Evolutionary conservation across 2,113 vertebrate species (phyloP), one percentile per base, ranked within the genome.

Genomic region (Poeciliopsis turrubarensis): DNA sequence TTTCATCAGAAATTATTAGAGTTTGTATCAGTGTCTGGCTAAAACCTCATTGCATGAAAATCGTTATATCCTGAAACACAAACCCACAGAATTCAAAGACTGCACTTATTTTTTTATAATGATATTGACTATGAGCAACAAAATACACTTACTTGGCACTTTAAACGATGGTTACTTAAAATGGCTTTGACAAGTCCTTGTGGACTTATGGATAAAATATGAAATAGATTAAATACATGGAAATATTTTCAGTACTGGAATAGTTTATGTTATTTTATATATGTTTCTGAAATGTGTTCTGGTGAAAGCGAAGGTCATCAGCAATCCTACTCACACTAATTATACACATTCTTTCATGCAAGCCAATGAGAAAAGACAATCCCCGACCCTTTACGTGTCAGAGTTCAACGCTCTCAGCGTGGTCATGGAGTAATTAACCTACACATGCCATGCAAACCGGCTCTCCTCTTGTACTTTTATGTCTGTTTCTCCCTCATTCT

Each of bases 381-480:
- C 27, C n/a, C 5, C 75, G 78, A 78, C 75, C 86, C n/a, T 13
- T 66, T 74, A 70, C 70, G 41, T 67, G 83, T 86, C 83, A 88
- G 39, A 89, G 81, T 63, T 87, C 81, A 77, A 14, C 72, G 76
- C 76, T 85, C 83, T 86, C 75, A 80, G 65, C 70, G 29, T 83
- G 82, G 83, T 89, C 88, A 89, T 71, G 68, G 78, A 87, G 85
- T 82, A 91, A 89, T 91, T 91, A 91, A 88, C 85, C 86, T 64
- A 47, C 47, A 69, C 68, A 61, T 80, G 69, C 71, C 47, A 62
- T 62, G 76, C 51, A 77, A 73, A 79, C 61, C 71, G 39, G 80
- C 57, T 72, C 69, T 60, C 26, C 22, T 75, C 66, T 26, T 32
- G 6, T 29, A 60, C 31, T 60, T 12, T 39, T 37, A 17, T 22